Percentiles rank a stretch among this genome's conserved stretches.
Conservation (phyloP, 2,113 vertebrate species). For the Laterallus jamaicensis region DNA sequence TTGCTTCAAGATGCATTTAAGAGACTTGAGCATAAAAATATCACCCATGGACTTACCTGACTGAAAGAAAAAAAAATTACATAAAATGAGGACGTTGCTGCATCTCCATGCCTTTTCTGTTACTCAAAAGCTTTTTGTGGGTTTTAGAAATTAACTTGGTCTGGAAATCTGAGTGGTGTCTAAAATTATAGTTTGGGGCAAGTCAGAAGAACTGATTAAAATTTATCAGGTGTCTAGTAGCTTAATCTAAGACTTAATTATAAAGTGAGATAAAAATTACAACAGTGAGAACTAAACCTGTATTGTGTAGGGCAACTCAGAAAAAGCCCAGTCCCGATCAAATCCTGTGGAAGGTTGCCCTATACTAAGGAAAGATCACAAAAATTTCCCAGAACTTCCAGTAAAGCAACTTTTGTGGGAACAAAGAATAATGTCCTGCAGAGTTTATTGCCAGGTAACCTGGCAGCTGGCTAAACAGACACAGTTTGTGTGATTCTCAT, state of each 20-base stretch:
- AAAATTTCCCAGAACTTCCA: background rate
- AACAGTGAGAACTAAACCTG: background rate
- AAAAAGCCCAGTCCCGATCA: fast-evolving
- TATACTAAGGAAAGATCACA: background rate
- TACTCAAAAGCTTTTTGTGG: background rate
- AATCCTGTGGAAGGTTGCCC: background rate
- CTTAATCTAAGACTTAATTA: background rate
- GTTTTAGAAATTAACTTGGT: background rate
- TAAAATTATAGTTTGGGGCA: background rate
- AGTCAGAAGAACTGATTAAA: background rate
- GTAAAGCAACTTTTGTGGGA: background rate
- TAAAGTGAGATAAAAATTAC: background rate
- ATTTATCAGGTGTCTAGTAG: background rate
- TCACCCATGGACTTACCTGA: background rate
- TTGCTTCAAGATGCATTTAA: background rate
- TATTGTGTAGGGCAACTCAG: background rate
- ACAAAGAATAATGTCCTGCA: background rate
- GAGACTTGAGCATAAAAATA: background rate
- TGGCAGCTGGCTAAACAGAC: background rate
- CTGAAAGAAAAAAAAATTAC: background rate
- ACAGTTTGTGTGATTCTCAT: background rate
- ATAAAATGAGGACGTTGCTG: background rate
- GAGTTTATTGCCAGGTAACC: background rate
- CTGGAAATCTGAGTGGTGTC: background rate
- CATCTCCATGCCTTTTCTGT: background rate